A percentile compares a stretch with the other conserved stretches of the same genome.
Conservation (phyloP, 2,113 vertebrate genomes). For the Chitala chitala region DNA sequence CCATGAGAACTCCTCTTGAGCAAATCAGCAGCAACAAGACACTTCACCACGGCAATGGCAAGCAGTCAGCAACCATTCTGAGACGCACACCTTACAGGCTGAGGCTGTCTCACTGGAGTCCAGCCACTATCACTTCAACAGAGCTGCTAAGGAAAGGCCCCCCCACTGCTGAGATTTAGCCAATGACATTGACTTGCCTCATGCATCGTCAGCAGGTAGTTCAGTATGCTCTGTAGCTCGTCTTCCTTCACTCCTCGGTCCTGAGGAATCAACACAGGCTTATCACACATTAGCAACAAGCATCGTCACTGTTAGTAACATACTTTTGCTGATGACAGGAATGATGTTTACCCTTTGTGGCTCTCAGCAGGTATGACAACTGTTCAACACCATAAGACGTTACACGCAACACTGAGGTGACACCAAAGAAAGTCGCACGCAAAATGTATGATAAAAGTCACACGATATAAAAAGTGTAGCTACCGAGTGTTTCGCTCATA, state of each 20-base stretch:
- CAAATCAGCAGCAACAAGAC: not conserved
- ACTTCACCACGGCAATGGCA: not conserved
- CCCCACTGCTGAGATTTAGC: not conserved
- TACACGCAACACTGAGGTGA: not conserved
- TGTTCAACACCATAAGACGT: too few relatives aligned
- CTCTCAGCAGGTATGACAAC: too few relatives aligned
- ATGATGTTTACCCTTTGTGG: too few relatives aligned
- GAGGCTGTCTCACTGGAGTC: not conserved
- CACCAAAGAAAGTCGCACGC: not conserved
- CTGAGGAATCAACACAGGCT: slow-evolving; percentile 47
- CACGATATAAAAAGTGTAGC: not conserved
- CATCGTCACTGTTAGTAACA: too few relatives aligned
- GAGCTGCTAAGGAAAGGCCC: not conserved
- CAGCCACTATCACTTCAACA: not conserved
- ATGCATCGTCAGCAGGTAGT: slow-evolving; percentile 97
- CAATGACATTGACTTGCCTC: slow-evolving; percentile 68
- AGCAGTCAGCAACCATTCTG: not conserved
- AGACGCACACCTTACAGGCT: not conserved
- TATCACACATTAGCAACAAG: not conserved
- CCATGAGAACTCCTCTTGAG: not conserved
- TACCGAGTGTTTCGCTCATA: not conserved
- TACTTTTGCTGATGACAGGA: too few relatives aligned
- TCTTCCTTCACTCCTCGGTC: slow-evolving; percentile 98
- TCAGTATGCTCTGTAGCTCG: slow-evolving; percentile 95
- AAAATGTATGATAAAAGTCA: not conserved